These are phyloP conservation scores for Bombus balteatus DNA, from an alignment of 1,140 invertebrate species.

Conservation along the genomic window DNA sequence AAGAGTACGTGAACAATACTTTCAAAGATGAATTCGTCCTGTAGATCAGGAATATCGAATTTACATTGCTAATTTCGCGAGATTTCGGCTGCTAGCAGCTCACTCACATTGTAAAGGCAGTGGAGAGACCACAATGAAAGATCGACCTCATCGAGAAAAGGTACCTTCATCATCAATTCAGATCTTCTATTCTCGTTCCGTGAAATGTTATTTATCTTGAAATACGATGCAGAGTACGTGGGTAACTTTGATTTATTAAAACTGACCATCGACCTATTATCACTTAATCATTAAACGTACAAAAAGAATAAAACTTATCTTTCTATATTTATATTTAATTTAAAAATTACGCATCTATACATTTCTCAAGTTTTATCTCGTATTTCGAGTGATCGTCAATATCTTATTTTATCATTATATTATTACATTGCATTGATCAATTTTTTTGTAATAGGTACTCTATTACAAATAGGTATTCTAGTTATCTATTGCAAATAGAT, in stretches of 20 bases:
- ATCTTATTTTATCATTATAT: not conserved
- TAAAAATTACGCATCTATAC: not conserved
- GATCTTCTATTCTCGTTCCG: not conserved
- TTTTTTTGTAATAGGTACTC: not conserved
- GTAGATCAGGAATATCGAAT: constrained; percentile 10
- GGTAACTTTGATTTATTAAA: constrained; percentile 16
- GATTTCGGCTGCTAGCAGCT: constrained; percentile 6
- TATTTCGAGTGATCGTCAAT: not conserved
- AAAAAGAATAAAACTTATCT: not conserved
- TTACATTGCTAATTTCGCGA: constrained; percentile 45
- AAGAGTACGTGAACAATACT: not conserved
- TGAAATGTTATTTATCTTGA: constrained; percentile 46
- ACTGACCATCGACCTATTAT: not conserved
- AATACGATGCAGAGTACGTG: not conserved
- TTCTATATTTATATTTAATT: not conserved
- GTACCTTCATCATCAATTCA: constrained; percentile 34
- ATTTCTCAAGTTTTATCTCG: not conserved
- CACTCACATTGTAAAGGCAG: constrained; percentile 16
- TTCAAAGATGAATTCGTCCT: constrained; percentile 26
- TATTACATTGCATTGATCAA: not conserved
- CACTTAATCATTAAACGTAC: not conserved
- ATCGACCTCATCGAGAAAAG: constrained; percentile 10
- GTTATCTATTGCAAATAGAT: too few relatives aligned
- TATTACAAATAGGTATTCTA: too few relatives aligned
- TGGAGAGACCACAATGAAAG: constrained; percentile 12